phyloP scores from a whole-genome alignment of 2,797 vertebrate genomes.

The Clangula hyemalis region DNA sequence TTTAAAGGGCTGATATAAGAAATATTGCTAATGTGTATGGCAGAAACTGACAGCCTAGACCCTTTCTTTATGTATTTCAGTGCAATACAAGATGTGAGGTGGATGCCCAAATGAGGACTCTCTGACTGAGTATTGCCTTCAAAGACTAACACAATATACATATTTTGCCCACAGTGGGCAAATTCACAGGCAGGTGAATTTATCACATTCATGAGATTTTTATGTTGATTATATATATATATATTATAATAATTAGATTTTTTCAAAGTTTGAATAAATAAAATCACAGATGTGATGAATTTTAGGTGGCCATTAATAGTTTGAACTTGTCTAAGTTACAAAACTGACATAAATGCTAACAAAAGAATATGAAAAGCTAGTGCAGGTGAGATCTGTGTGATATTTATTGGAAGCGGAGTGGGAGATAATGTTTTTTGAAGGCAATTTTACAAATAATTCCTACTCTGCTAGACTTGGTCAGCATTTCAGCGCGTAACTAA shows the following conservation, averaged over 20 bases:
- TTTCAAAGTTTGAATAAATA: neutral
- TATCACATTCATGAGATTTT: neutral
- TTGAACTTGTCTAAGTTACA: neutral
- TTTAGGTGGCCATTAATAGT: neutral
- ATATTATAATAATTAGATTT: neutral
- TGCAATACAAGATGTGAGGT: neutral
- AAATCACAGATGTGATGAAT: neutral
- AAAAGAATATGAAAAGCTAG: neutral
- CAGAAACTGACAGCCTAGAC: neutral
- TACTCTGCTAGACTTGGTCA: constrained; percentile 68
- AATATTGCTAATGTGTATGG: neutral
- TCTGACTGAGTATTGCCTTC: neutral
- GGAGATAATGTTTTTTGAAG: constrained; percentile 66
- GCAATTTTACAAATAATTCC: constrained; percentile 74
- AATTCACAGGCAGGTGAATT: constrained; percentile 17
- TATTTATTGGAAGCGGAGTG: constrained; percentile 32
- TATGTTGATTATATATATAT: neutral
- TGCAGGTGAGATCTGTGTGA: constrained; percentile 24
- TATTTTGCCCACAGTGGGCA: neutral
- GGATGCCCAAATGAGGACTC: neutral
- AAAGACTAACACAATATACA: constrained; percentile 27
- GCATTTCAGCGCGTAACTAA: constrained; percentile 77
- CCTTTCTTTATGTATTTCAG: neutral
- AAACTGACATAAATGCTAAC: constrained; percentile 19
- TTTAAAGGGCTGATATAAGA: neutral